Evolutionary conservation across 2,888 invertebrate species (phyloP).

Genomic region (Perdita meconis): DNA sequence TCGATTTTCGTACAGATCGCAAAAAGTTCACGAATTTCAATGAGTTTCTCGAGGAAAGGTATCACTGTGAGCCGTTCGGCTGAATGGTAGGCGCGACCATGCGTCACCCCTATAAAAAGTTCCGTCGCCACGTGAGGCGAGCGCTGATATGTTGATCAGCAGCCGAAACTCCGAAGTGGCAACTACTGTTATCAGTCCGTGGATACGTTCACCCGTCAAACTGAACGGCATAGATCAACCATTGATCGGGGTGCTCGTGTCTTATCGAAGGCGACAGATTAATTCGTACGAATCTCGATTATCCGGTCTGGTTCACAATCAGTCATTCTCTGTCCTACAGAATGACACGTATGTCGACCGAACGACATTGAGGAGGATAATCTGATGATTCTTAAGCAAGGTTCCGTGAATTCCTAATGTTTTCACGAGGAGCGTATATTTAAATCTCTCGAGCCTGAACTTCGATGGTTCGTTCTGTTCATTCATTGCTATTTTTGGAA

Average conservation of each 20-base stretch:
- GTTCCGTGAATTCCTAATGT: conserved; percentile 31
- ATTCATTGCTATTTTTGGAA: conserved; percentile 10
- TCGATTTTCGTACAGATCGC: too few relatives aligned
- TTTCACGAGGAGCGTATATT: conserved; percentile 1
- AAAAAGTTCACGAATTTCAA: too few relatives aligned
- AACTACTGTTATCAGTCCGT: conserved; percentile 44
- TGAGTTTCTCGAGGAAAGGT: too few relatives aligned
- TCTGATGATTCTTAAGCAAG: conserved; percentile 23
- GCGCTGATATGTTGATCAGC: conserved; percentile 47
- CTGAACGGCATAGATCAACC: conserved; percentile 34
- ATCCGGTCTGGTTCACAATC: conserved; percentile 11
- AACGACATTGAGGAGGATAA: conserved; percentile 23
- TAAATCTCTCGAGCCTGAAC: neutral
- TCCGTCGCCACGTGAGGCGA: conserved; percentile 8
- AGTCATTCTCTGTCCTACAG: conserved; percentile 7
- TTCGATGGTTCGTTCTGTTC: conserved; percentile 13
- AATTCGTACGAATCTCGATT: conserved; percentile 45
- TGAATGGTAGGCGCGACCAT: conserved; percentile 38
- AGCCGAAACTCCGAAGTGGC: conserved; percentile 33
- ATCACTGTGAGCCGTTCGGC: conserved; percentile 8
- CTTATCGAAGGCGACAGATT: conserved; percentile 42
- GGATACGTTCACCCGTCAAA: conserved; percentile 50
- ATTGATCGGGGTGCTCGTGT: conserved; percentile 37
- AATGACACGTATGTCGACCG: neutral
- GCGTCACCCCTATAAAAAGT: conserved; percentile 33